These are phyloP conservation scores for Epistrophella euchroma DNA, from an alignment of 2,888 invertebrate genomes.

Conservation along the genomic window DNA sequence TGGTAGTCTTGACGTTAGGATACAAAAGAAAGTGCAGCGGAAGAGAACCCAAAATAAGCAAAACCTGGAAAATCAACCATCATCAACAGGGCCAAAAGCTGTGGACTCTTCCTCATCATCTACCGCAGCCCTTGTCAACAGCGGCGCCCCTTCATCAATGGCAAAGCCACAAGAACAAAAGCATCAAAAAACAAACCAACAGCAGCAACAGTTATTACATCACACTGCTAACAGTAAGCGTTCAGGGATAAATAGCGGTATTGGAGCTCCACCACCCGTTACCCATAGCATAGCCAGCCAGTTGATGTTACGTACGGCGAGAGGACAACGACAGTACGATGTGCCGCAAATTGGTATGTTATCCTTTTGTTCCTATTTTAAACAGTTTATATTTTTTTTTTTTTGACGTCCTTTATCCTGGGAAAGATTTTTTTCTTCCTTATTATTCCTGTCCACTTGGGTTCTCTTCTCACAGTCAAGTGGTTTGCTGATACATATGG, in stretches of 20 bases:
- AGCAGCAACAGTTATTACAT: constrained; percentile 78
- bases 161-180: constrained; percentile 65
- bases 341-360: constrained; percentile 93
- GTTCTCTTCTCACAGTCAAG: constrained; percentile 18
- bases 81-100: constrained; percentile 59
- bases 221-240: constrained; percentile 80
- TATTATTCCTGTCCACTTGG: constrained; percentile 9
- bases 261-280: constrained; percentile 80
- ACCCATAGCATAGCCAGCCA: constrained; percentile 88
- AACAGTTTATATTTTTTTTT: not conserved
- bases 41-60: constrained; percentile 80
- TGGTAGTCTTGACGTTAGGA: constrained; percentile 78
- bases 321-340: constrained; percentile 91
- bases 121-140: constrained; percentile 38
- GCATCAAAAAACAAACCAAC: constrained; percentile 77
- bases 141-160: constrained; percentile 23
- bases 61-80: constrained; percentile 67
- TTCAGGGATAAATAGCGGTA: constrained; percentile 78
- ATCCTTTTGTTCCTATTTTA: not conserved
- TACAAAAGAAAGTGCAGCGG: constrained; percentile 81
- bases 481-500: constrained; percentile 38
- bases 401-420: not conserved
- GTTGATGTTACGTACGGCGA: constrained; percentile 90
- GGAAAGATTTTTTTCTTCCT: not conserved
- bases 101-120: constrained; percentile 33